phyloP scores from a whole-genome alignment of 2,797 vertebrate genomes.

The Rhabdomys pumilio region DNA sequence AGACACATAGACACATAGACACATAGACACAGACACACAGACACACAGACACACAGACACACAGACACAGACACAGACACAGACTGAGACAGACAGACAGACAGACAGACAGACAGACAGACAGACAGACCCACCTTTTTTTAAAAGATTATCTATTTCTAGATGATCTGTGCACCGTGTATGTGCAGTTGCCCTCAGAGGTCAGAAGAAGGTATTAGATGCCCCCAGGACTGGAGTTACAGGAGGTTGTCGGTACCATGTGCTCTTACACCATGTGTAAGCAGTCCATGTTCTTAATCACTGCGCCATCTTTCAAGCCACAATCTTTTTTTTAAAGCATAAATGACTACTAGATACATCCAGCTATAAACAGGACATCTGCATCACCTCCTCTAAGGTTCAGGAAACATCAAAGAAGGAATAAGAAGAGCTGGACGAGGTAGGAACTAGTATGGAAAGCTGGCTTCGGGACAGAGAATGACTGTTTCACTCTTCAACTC shows the following conservation, averaged over 20 bases:
- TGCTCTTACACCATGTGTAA: background rate
- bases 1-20: background rate
- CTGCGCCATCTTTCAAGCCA: background rate
- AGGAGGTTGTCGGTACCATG: background rate
- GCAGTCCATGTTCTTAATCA: background rate
- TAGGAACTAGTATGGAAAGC: background rate
- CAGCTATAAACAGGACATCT: background rate
- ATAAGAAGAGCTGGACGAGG: background rate
- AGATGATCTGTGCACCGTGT: background rate
- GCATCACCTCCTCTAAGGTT: background rate
- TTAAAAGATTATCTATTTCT: background rate
- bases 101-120: background rate
- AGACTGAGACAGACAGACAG: background rate
- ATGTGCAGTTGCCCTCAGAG: background rate
- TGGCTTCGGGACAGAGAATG: background rate
- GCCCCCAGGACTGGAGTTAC: background rate
- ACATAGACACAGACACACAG: background rate
- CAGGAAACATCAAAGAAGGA: background rate
- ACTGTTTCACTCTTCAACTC: background rate
- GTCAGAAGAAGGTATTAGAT: background rate
- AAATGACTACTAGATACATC: background rate
- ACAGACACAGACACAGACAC: background rate
- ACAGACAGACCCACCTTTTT: background rate
- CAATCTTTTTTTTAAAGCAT: background rate
- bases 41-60: background rate